Evolutionary conservation across 2,113 vertebrate species (phyloP).

Genomic region (Pardalotus punctatus): DNA sequence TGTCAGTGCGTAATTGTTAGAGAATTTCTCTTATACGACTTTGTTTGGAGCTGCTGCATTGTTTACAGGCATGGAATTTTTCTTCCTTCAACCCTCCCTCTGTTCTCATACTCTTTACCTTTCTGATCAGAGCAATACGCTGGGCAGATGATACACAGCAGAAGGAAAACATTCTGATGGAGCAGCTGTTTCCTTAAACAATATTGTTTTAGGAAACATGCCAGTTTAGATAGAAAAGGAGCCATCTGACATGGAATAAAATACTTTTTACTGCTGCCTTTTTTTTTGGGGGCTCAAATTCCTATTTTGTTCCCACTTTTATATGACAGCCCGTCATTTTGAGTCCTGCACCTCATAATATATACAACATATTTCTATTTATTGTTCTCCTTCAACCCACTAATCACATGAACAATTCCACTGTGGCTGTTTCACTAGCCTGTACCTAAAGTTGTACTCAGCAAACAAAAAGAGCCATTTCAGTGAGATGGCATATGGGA

Average conservation of each 20-base stretch:
- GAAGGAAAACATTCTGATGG: background rate
- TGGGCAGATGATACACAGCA: background rate
- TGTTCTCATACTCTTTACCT: background rate
- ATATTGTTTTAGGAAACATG: constrained; percentile 19
- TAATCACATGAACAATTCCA: background rate
- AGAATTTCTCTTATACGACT: background rate
- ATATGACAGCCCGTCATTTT: background rate
- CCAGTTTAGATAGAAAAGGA: constrained; percentile 4
- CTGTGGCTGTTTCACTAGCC: background rate
- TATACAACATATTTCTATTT: background rate
- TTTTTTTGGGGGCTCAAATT: background rate
- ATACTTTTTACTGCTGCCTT: background rate
- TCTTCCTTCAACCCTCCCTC: background rate
- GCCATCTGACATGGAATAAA: background rate
- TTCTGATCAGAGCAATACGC: background rate
- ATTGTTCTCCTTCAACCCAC: background rate
- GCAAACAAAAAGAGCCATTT: background rate
- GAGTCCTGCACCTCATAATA: background rate
- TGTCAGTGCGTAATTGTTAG: background rate
- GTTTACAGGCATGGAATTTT: background rate
- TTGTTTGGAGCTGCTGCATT: background rate
- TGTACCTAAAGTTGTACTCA: background rate
- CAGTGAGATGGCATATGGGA: background rate
- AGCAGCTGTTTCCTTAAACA: background rate
- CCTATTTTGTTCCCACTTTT: background rate